Base-by-base conservation (phyloP, 30 jellyfish, hydroid and myxozoan genomes). In the Hydractinia echinata region DNA sequence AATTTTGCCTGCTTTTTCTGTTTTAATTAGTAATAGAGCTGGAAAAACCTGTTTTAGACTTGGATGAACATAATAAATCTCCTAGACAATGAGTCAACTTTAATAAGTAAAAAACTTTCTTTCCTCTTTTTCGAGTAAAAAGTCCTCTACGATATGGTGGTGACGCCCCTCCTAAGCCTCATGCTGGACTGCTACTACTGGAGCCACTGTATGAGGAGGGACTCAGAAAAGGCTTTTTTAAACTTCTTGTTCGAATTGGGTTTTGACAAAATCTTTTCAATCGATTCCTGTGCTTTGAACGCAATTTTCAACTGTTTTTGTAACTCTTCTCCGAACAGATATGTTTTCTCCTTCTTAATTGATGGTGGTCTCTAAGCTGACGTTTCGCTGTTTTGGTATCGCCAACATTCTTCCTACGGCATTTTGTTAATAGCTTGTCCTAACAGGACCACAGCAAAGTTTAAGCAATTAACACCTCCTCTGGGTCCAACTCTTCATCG, bases 351-450 rank as follows among this genome's bases (percentile, higher is more conserved):
- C 11, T 67, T 67, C 19, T 67, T 2, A 15, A 67, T 13, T 21
- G 11, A 16, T 16, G 14, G 51, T 67, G 78, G 78, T 67, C 78
- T 4, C 3, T 13, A 15, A 0, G 78, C 51, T 4, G 78, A 13
- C 78, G 1, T 67, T 67, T 67, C 14, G 51, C 78, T 11, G 14
- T 67, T 67, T 67, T 67, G 4, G 21, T 10, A 48, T 67, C 78
- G 44, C 44, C 44, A 13, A 3, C 11, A 1, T 16, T 67, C 78
- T 15, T 21, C 21, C 4, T 67, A 67, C 11, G 78, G 1, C 0
- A 67, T 21, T 67, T 67, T 67, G 4, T 67, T 67, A 1, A 67
- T 67, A 11, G 78, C 11, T 67, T 67, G 78, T 1, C 78, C 78
- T 1, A 13, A 13, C 21, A 67, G 51, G 3, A 67, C 78, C 20